Conservation (phyloP, 2,113 vertebrate genomes). For the Antechinus flavipes region DNA sequence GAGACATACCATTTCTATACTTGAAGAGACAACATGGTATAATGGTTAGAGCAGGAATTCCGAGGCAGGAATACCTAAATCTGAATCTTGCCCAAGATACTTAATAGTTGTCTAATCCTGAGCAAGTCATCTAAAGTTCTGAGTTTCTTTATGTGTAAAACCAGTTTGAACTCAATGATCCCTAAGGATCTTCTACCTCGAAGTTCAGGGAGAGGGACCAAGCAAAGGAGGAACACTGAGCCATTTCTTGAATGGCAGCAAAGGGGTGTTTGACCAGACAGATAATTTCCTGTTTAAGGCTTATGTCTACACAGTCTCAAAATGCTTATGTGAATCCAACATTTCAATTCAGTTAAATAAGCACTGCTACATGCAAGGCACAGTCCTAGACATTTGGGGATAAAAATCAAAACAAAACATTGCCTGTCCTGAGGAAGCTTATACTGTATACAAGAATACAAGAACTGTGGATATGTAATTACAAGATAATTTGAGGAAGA, state of each 20-base stretch:
- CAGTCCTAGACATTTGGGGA: background rate
- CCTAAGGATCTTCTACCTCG: background rate
- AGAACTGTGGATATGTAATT: background rate
- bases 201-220: background rate
- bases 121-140: background rate
- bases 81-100: background rate
- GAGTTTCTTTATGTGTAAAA: background rate
- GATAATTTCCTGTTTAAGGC: background rate
- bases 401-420: background rate
- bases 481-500: background rate
- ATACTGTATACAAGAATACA: background rate
- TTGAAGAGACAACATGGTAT: background rate
- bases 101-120: background rate
- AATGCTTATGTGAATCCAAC: background rate
- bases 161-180: background rate
- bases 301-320: background rate
- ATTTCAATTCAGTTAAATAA: background rate
- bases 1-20: background rate
- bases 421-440: background rate
- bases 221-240: background rate
- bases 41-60: background rate
- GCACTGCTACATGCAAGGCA: background rate
- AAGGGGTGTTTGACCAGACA: background rate
- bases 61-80: background rate
- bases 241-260: background rate